phyloP scores from a whole-genome alignment of 2,888 invertebrate genomes.

The Drosophila picticornis region DNA sequence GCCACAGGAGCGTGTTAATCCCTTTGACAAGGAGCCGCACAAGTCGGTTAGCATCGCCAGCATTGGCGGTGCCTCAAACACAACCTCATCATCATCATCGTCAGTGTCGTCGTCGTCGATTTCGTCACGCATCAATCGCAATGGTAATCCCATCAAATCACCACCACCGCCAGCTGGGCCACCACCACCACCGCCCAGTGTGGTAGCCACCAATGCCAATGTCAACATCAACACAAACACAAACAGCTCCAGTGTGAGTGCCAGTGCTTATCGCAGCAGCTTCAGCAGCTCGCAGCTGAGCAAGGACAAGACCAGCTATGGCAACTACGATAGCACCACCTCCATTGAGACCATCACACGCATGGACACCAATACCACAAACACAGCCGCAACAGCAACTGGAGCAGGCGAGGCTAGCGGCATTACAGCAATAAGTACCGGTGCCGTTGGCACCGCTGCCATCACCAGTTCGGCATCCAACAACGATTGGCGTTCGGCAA shows the following conservation, averaged over 20 bases:
- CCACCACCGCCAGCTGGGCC: conserved; percentile 81
- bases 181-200: conserved; percentile 78
- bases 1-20: conserved; percentile 85
- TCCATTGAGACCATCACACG: conserved; percentile 83
- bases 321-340: conserved; percentile 79
- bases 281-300: conserved; percentile 66
- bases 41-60: conserved; percentile 61
- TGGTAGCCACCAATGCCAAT: conserved; percentile 41
- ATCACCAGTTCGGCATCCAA: conserved; percentile 65
- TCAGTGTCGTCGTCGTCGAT: conserved; percentile 81
- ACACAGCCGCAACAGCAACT: conserved; percentile 68
- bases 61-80: conserved; percentile 69
- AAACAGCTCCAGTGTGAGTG: conserved; percentile 53
- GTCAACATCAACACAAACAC: conserved; percentile 50
- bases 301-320: conserved; percentile 74
- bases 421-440: conserved; percentile 65
- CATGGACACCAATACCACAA: conserved; percentile 81
- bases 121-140: conserved; percentile 82
- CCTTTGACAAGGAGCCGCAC: conserved; percentile 84
- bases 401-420: conserved; percentile 66
- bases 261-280: conserved; percentile 76
- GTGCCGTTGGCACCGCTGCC: conserved; percentile 47
- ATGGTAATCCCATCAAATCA: conserved; percentile 78
- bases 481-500: conserved; percentile 75
- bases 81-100: conserved; percentile 77